These are phyloP conservation scores for Uria lomvia DNA, from an alignment of 2,113 vertebrate species.

Conservation along the genomic window DNA sequence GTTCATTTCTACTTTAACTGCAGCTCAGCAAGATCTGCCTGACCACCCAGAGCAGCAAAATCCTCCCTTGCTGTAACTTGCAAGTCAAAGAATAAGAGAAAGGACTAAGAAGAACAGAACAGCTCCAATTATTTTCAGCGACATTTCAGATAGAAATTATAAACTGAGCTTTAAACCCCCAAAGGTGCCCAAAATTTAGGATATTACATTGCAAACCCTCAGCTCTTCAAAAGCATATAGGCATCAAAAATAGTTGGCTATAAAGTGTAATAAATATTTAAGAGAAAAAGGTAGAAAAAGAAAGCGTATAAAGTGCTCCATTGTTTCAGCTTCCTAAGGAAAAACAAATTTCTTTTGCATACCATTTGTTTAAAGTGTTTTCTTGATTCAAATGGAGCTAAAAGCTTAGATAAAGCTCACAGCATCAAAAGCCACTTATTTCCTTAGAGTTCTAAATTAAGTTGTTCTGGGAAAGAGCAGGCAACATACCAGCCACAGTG, in stretches of 20 bases:
- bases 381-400: neutral
- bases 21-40: neutral
- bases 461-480: neutral
- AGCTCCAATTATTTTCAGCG: neutral
- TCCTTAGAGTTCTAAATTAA: neutral
- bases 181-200: neutral
- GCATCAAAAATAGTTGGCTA: neutral
- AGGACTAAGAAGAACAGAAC: too few species aligned
- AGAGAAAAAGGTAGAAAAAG: neutral
- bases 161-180: neutral
- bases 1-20: neutral
- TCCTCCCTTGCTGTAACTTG: neutral
- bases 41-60: neutral
- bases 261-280: neutral
- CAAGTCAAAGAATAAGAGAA: neutral
- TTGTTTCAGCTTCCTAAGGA: neutral
- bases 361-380: neutral
- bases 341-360: neutral
- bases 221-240: neutral
- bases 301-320: neutral
- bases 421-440: neutral
- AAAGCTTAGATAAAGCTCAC: neutral
- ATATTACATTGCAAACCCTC: neutral
- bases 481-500: accelerated
- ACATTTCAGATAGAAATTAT: accelerated